Base-by-base conservation (phyloP, 2,113 vertebrate genomes). In the Carollia perspicillata region DNA sequence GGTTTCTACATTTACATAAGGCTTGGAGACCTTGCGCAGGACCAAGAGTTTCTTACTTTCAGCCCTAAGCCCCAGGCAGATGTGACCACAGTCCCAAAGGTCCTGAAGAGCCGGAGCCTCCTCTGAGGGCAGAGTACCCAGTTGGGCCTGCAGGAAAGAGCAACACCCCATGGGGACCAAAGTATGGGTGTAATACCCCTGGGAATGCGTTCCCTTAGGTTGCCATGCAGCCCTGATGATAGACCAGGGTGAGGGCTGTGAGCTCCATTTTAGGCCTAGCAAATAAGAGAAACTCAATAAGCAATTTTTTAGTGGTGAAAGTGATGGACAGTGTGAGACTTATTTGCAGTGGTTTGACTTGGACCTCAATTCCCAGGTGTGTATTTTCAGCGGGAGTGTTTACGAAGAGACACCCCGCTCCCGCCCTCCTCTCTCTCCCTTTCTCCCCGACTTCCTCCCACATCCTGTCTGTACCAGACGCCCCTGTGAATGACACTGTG, bases 391-490 rank as follows among this genome's bases (percentile, higher is more conserved):
- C 20, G 16, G 44, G 2, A 51, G 65, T 84, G 11, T n/a, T 89
- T 7, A 79, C 1, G 8, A 74, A 84, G 47, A 69, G 2, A 10
- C 20, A 6, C 12, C 44, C 3, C 47, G 6, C 8, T 42, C 16
- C 33, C 10, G 35, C 13, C 51, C 3, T 42, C 23, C 20, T 37
- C 26, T 16, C 7, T 6, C 17, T 30, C 8, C 16, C 3, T 72
- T 18, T 23, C 26, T 47, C 35, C 40, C 8, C 6, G 30, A 9
- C 55, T 63, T 71, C 49, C 40, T 90, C 20, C 51, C 37, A 84
- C 72, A 63, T 20, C 44, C 51, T 68, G 16, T 77, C 79, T 40
- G 89, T 90, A 81, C 55, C 81, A 96, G 96, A 85, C 42, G 63
- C n/a, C n/a, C 94, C 75, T 79, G 79, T 69, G 89, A 83, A 68